Conservation (phyloP, 1,140 invertebrate genomes). For the Andricus grossulariae region DNA sequence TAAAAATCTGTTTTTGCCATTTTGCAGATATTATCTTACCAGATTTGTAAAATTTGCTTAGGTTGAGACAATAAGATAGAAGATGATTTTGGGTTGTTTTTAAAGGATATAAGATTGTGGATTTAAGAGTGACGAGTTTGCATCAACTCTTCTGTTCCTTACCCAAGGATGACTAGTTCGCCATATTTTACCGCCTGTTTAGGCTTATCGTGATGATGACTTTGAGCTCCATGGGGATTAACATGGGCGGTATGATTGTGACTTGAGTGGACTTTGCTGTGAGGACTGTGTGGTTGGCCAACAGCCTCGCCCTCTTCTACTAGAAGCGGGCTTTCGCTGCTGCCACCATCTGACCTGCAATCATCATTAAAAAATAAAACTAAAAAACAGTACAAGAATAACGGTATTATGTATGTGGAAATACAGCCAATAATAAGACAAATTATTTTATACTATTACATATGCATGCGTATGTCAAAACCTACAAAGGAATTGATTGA, state of each 20-base stretch:
- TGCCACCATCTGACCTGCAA: constrained; percentile 74
- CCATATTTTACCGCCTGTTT: constrained; percentile 91
- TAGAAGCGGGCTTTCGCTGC: constrained; percentile 72
- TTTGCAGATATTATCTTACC: no score
- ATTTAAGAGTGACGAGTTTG: background rate
- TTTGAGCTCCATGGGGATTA: constrained; percentile 67
- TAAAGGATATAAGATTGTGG: background rate
- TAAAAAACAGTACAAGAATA: constrained; percentile 29
- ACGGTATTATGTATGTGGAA: background rate
- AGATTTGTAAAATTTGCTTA: no score
- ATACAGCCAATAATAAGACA: no score
- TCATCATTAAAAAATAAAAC: constrained; percentile 37
- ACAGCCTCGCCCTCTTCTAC: constrained; percentile 74
- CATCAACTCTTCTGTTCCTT: constrained; percentile 68
- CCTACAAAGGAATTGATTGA: no score
- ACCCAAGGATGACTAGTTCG: constrained; percentile 95
- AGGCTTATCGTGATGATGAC: constrained; percentile 78
- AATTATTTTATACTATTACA: no score
- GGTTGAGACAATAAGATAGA: background rate
- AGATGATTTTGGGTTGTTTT: background rate
- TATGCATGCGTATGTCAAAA: no score
- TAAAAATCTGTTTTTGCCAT: no score
- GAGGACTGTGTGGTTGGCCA: constrained; percentile 71
- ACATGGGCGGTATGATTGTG: constrained; percentile 59
- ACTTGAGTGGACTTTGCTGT: constrained; percentile 68